Conservation (phyloP, 2,113 vertebrate genomes). For the Crotalus viridis region DNA sequence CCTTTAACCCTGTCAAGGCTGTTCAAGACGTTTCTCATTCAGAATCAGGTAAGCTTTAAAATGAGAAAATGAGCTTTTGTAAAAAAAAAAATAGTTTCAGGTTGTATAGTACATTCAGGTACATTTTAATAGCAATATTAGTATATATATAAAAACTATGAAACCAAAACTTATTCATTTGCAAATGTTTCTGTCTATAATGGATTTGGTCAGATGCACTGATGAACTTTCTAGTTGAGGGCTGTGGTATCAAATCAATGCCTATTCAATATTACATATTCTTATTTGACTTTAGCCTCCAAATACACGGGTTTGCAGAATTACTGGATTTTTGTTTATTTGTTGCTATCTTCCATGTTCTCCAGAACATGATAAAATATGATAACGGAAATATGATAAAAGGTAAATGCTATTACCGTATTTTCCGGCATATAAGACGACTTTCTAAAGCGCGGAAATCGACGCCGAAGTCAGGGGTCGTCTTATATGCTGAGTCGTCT, state of each 20-base stretch:
- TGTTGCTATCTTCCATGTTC: background rate
- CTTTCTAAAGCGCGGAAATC: no score
- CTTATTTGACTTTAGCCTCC: background rate
- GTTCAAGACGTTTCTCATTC: slow-evolving; percentile 56
- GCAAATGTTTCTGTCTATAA: background rate
- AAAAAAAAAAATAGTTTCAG: background rate
- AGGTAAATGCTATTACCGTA: background rate
- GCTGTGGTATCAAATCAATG: background rate
- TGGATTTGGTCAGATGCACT: background rate
- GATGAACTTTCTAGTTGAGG: background rate
- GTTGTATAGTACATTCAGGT: background rate
- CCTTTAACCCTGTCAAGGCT: slow-evolving; percentile 37
- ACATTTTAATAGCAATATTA: background rate
- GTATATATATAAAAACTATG: slow-evolving; percentile 7
- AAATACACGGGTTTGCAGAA: background rate
- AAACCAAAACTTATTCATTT: background rate
- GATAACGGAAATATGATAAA: background rate
- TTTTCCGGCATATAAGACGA: no score
- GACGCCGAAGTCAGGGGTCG: no score
- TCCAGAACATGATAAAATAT: background rate
- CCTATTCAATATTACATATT: background rate
- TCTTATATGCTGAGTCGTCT: no score
- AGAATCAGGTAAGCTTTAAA: slow-evolving; percentile 71
- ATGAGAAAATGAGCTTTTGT: background rate
- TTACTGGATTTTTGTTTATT: background rate